Conservation (phyloP, 1,140 invertebrate genomes). For the Drosophila takahashii region DNA sequence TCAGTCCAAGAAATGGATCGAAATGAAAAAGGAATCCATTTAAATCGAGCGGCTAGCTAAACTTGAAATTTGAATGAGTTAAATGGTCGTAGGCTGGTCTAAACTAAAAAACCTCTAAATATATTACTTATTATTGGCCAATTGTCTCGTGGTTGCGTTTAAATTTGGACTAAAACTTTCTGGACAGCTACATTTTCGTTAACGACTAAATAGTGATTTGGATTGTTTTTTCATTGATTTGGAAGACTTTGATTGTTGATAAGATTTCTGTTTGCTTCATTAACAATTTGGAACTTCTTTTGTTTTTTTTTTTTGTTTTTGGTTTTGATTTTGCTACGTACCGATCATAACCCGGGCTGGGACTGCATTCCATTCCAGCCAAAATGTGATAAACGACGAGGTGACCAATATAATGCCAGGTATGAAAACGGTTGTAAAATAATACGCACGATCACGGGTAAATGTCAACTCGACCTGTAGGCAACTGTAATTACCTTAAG, state of each 20-base stretch:
- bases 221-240: conserved; percentile 38
- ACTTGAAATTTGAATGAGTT: conserved; percentile 30
- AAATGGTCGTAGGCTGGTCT: conserved; percentile 46
- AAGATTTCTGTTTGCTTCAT: conserved; percentile 16
- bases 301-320: conserved; percentile 32
- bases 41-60: conserved; percentile 46
- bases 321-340: conserved; percentile 85
- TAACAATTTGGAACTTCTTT: conserved; percentile 20
- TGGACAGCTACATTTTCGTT: conserved; percentile 29
- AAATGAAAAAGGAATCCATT: conserved; percentile 30
- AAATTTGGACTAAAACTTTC: conserved; percentile 49
- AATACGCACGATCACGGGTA: conserved; percentile 96
- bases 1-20: conserved; percentile 16
- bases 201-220: conserved; percentile 34
- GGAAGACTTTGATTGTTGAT: conserved; percentile 50
- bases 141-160: conserved; percentile 44
- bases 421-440: conserved; percentile 98
- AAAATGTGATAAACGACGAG: conserved; percentile 95
- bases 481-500: conserved; percentile 97
- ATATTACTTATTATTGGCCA: conserved; percentile 27
- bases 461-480: conserved; percentile 95
- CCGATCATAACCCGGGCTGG: conserved; percentile 97
- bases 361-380: conserved; percentile 98
- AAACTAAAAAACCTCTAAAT: conserved; percentile 11
- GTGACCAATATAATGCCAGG: conserved; percentile 97